Evolutionary conservation across 1,140 invertebrate species (phyloP), one percentile per base, ranked within the genome.

Genomic region (Diorhabda elongata): DNA sequence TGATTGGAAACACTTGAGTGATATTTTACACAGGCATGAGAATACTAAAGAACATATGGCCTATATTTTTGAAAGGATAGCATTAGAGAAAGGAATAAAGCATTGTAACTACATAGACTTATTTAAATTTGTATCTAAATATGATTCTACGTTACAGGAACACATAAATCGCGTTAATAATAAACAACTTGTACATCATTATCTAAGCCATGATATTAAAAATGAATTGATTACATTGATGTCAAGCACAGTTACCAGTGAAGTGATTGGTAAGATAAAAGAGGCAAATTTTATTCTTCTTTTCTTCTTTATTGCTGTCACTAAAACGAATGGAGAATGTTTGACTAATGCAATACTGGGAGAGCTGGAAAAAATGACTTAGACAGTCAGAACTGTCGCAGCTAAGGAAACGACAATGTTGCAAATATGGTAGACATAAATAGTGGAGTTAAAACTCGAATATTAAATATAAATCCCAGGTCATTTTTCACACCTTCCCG

Each of bases 1-100:
- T 77, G 74, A 76, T 65, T 77, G 72, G 73, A 77, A 76, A 77
- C 45, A 52, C 8, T 52, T 6, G 8, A 52, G 45, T 9, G 8
- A 9, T 52, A 52, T 52, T 52, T 52, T 76, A 71, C 71, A 75
- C 43, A 75, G 72, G 66, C 73, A 77, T 73, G 76, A 76, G 60
- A 74, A 75, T 75, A 74, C 68, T 64, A 72, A 75, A 74, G 73
- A 70, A 73, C 72, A 75, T 71, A 75, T 71, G 68, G 64, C 52
- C 61, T 64, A 44, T 70, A 76, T 76, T 71, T 71, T 77, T 66
- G 67, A 76, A 73, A 74, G 72, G 71, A 63, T 73, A 69, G 70
- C 59, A 68, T 76, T 72, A 69, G 71, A 77, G 57, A 76, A 72
- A 70, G 76, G 41, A 64, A 75, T 77, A 70, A 75, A 77, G 61